A percentile compares a stretch with the other conserved stretches of the same genome.
phyloP scores from a whole-genome alignment of 2,888 invertebrate genomes.

The Timandra comae region DNA sequence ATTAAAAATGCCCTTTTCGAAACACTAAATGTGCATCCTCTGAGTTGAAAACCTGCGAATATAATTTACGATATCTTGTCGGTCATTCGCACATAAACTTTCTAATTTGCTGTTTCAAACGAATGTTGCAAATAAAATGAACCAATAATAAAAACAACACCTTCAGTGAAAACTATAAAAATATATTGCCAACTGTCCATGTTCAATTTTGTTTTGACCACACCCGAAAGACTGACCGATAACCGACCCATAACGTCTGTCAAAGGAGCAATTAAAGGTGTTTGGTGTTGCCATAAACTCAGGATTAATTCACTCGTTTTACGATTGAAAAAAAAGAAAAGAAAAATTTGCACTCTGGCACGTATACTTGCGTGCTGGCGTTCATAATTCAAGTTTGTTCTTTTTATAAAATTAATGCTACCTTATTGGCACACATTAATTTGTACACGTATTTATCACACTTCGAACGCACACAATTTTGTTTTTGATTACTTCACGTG shows the following conservation, averaged over 20 bases:
- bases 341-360: constrained; percentile 33
- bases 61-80: constrained; percentile 67
- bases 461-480: constrained; percentile 26
- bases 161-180: constrained; percentile 60
- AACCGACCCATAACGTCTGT: constrained; percentile 64
- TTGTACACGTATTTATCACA: constrained; percentile 34
- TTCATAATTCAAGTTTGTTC: constrained; percentile 37
- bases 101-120: constrained; percentile 63
- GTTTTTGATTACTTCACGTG: constrained; percentile 28
- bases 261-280: constrained; percentile 72
- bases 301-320: constrained; percentile 53
- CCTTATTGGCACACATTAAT: constrained; percentile 40
- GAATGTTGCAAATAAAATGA: constrained; percentile 56
- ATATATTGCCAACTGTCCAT: constrained; percentile 58
- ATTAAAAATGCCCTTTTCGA: constrained; percentile 62
- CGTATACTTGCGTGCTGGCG: constrained; percentile 40
- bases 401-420: constrained; percentile 40
- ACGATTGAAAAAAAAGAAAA: constrained; percentile 38
- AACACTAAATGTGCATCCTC: constrained; percentile 33
- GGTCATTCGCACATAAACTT: constrained; percentile 64
- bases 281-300: constrained; percentile 63
- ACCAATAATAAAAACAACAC: constrained; percentile 66
- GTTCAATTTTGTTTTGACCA: constrained; percentile 61
- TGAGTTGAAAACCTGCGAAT: constrained; percentile 54
- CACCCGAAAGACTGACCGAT: constrained; percentile 57